Conservation (phyloP, 2,888 invertebrate genomes). For the Oscheius sp. region DNA sequence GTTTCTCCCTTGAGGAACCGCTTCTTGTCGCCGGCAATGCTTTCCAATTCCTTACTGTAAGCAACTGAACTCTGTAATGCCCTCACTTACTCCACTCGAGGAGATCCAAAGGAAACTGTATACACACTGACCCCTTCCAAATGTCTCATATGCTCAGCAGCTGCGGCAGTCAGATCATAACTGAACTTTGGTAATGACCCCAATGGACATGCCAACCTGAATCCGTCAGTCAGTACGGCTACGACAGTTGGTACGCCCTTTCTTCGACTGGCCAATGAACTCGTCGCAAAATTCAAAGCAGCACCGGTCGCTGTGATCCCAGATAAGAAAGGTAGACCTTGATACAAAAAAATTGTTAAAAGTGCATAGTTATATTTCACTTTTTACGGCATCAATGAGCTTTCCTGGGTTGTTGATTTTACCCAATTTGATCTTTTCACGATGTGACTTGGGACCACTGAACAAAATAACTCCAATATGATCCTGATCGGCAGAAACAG, state of each 20-base stretch:
- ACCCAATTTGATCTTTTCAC: constrained; percentile 44
- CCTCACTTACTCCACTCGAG: constrained; percentile 31
- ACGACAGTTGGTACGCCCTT: constrained; percentile 50
- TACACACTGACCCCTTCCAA: constrained; percentile 43
- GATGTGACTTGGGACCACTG: constrained; percentile 43
- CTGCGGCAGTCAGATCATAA: constrained; percentile 46
- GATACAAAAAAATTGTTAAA: neutral
- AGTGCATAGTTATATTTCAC: constrained; percentile 22
- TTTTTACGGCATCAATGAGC: constrained; percentile 37
- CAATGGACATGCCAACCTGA: constrained; percentile 41
- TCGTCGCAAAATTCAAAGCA: constrained; percentile 57
- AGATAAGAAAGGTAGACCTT: constrained; percentile 54
- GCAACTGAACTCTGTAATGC: too few species aligned
- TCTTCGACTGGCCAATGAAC: constrained; percentile 50
- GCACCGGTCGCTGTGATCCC: constrained; percentile 67
- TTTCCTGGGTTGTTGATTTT: constrained; percentile 37
- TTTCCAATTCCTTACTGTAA: constrained; percentile 42
- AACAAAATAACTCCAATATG: constrained; percentile 51
- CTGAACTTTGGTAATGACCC: constrained; percentile 30
- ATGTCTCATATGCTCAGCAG: constrained; percentile 35
- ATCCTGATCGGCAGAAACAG: constrained; percentile 41
- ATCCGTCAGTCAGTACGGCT: constrained; percentile 65
- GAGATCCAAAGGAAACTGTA: constrained; percentile 45
- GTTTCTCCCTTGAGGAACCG: constrained; percentile 40
- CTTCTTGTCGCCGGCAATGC: constrained; percentile 42